Base-by-base conservation (phyloP, 2,888 invertebrate genomes). In the Stramonita haemastoma region DNA sequence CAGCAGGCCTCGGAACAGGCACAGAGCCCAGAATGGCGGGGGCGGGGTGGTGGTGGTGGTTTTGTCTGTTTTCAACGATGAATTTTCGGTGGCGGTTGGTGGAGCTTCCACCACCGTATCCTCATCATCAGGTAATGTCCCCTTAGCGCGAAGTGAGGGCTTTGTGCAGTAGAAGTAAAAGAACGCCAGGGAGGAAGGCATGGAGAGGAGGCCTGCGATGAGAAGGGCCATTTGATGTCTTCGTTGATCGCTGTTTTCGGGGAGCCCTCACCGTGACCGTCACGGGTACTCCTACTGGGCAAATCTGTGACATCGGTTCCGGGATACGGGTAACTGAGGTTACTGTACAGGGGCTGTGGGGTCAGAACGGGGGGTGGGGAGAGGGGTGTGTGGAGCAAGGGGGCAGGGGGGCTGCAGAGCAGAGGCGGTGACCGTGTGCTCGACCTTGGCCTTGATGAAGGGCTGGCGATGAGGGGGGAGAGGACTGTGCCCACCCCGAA, bases 401-500 rank as follows among this genome's bases (percentile, higher is more conserved):
- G 46, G 46, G 46, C 46, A 46, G 46, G 46, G 46, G 46, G 46
- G 4, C 8, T 46, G 46, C 46, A 46, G 46, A n/a, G 46, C 46
- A 46, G 46, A 66, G 1, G 73, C n/a, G 17, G 32, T 32, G 77
- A 79, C 77, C 5, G 77, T 17, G 32, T 15, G 15, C 4, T 11
- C 32, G 26, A 19, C 77, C 34, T 79, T 22, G 81, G 81, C 81
- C 8, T 83, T 88, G 57, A 90, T 85, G 88, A 91, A 91, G n/a
- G 90, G 91, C 77, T 87, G 77, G 90, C 90, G 70, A 90, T 87
- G 86, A 91, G 90, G 5, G 91, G 90, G 19, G 89, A 60, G 56
- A 91, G 0, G 88, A 91, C 90, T 15, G 91, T 83, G n/a, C 79
- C 90, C n/a, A 90, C 56, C 2, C 87, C 90, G 13, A 88, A 90